Evolutionary conservation across 2,888 invertebrate genomes (phyloP).

Genomic region (Physocephala rufipes): DNA sequence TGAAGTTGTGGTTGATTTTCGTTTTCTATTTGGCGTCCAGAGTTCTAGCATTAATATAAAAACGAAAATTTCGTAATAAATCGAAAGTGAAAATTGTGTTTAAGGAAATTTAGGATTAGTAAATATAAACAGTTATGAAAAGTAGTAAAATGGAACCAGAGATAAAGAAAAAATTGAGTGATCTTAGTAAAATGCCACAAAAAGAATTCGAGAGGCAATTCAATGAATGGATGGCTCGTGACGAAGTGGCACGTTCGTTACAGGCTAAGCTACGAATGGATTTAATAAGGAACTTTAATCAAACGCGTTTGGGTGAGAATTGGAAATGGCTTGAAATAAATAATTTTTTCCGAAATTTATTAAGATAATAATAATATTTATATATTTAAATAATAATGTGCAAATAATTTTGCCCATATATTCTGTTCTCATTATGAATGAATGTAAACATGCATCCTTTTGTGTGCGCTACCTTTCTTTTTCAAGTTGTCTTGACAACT

Average conservation of each 20-base stretch:
- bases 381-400: too few species aligned
- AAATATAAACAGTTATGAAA: neutral
- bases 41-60: neutral
- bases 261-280: conserved; percentile 61
- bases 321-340: conserved; percentile 6
- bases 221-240: conserved; percentile 61
- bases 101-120: neutral
- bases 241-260: conserved; percentile 58
- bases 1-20: conserved; percentile 14
- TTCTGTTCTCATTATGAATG: neutral
- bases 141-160: conserved; percentile 39
- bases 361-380: too few species aligned
- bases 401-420: too few species aligned
- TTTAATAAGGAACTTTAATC: conserved; percentile 60
- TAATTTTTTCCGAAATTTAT: too few species aligned
- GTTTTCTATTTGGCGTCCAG: neutral
- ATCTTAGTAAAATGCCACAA: conserved; percentile 58
- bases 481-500: conserved; percentile 20
- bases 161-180: conserved; percentile 51
- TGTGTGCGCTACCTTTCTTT: neutral
- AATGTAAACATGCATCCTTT: neutral
- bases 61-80: neutral
- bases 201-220: conserved; percentile 61
- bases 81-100: neutral
- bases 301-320: conserved; percentile 59